Base-by-base conservation (phyloP, 2,113 vertebrate genomes). In the Thermophis baileyi region DNA sequence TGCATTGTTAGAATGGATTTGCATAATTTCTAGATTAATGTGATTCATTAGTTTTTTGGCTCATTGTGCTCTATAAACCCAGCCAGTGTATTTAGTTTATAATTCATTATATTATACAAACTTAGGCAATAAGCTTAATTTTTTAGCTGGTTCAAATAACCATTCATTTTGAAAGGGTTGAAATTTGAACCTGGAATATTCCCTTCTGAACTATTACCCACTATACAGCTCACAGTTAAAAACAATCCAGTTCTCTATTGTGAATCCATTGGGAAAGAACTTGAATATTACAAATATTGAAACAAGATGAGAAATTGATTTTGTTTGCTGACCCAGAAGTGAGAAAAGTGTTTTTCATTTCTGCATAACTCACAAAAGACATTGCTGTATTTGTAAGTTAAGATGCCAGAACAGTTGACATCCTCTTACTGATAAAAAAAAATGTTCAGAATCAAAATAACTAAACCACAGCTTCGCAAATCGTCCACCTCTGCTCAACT, bases 341-440 rank as follows among this genome's bases (percentile, higher is more conserved):
- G 53, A 74, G 89, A 91, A 95, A 90, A 94, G n/a, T 35, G 53
- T 49, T 93, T 89, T 89, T 89, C 20, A 85, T 85, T 85, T 85
- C 81, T 60, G 54, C 11, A 88, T 60, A 74, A 46, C 3, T 30
- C 57, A 46, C 12, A n/a, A 40, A 54, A 22, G n/a, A 22, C 46
- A 54, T 90, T 86, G 46, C 14, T 35, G 30, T 93, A 86, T 86
- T 50, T 22, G 30, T 44, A 85, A 40, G 35, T 91, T 60, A 91
- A 81, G 87, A 57, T 46, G 50, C n/a, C 46, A 87, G 46, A 85
- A 87, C 46, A 11, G 30, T 0, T n/a, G 24, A 63, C 24, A 91
- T 49, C 44, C 2, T 27, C 69, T 49, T 27, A 12, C 20, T 46
- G 49, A 81, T 88, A 35, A 91, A 91, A 10, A 25, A 69, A 81